phyloP scores from a whole-genome alignment of 2,888 invertebrate genomes.

The Flexamia atlantica region DNA sequence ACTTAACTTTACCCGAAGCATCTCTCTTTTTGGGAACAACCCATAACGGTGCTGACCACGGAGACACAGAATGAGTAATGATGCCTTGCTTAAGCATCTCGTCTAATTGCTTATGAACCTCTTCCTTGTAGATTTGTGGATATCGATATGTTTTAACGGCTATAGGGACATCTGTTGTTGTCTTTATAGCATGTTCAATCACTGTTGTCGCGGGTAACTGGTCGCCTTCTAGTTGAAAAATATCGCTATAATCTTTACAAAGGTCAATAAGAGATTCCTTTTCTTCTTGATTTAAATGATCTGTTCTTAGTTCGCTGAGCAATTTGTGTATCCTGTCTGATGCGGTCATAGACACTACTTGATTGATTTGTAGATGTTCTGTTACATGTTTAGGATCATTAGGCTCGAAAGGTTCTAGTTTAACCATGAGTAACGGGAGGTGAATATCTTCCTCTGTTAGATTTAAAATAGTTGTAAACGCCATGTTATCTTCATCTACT shows the following conservation, averaged over 20 bases:
- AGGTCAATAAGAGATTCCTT: conserved; percentile 65
- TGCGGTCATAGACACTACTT: background rate
- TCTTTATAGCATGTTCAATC: conserved; percentile 70
- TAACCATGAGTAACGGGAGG: too few relatives aligned
- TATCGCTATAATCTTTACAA: conserved; percentile 66
- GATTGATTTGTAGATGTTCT: background rate
- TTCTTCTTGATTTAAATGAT: conserved; percentile 70
- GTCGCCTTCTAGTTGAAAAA: conserved; percentile 62
- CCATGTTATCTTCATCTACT: background rate
- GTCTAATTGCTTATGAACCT: conserved; percentile 69
- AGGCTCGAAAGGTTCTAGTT: background rate
- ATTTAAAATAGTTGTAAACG: background rate
- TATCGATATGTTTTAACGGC: conserved; percentile 70
- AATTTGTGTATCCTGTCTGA: background rate
- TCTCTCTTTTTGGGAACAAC: conserved; percentile 72
- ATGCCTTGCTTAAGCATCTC: conserved; percentile 69
- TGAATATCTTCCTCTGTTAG: background rate
- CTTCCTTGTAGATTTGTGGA: conserved; percentile 70
- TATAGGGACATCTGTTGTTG: conserved; percentile 69
- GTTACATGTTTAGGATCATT: background rate
- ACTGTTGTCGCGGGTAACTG: conserved; percentile 69
- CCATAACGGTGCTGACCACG: conserved; percentile 72
- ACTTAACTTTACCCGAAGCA: background rate
- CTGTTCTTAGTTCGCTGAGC: background rate
- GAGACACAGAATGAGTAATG: conserved; percentile 71